A percentile compares a stretch with the other conserved stretches of the same genome.
These are phyloP conservation scores for Champsocephalus gunnari DNA, from an alignment of 2,797 vertebrate genomes.

Conservation along the genomic window DNA sequence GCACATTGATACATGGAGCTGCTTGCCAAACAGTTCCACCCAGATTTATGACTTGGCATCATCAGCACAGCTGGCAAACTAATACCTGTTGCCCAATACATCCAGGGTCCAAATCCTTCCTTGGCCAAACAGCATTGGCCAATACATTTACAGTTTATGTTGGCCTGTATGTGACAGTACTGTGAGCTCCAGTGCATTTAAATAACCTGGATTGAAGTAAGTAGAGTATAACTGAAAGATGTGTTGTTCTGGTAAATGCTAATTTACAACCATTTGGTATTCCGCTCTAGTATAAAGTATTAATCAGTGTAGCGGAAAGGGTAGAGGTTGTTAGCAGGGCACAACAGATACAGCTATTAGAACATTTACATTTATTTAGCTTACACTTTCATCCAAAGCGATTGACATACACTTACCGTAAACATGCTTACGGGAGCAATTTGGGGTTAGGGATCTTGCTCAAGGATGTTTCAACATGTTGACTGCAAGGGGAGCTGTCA, in stretches of 20 bases:
- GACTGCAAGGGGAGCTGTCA: too few relatives aligned
- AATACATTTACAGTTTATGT: conserved; percentile 46
- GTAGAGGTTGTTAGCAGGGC: background rate
- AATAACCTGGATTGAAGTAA: background rate
- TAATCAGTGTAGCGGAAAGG: background rate
- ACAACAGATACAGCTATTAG: too few relatives aligned
- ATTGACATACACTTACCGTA: too few relatives aligned
- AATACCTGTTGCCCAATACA: conserved; percentile 50
- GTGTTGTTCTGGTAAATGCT: background rate
- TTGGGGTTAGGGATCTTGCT: too few relatives aligned
- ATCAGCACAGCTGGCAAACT: conserved; percentile 41
- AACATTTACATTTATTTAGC: too few relatives aligned
- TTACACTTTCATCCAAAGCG: too few relatives aligned
- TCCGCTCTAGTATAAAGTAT: background rate
- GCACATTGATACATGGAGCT: conserved; percentile 41
- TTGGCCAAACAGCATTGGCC: conserved; percentile 39
- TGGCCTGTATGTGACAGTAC: conserved; percentile 16
- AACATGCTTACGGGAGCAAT: too few relatives aligned
- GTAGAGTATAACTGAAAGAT: background rate
- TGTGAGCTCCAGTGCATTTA: conserved; percentile 22
- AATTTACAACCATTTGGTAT: background rate
- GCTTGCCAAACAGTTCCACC: conserved; percentile 58
- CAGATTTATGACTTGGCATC: conserved; percentile 69
- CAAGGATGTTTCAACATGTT: too few relatives aligned
- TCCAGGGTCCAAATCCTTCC: conserved; percentile 44